A percentile compares a stretch with the other conserved stretches of the same genome.
phyloP scores from a whole-genome alignment of 2,888 invertebrate species.

The Panorpa germanica region DNA sequence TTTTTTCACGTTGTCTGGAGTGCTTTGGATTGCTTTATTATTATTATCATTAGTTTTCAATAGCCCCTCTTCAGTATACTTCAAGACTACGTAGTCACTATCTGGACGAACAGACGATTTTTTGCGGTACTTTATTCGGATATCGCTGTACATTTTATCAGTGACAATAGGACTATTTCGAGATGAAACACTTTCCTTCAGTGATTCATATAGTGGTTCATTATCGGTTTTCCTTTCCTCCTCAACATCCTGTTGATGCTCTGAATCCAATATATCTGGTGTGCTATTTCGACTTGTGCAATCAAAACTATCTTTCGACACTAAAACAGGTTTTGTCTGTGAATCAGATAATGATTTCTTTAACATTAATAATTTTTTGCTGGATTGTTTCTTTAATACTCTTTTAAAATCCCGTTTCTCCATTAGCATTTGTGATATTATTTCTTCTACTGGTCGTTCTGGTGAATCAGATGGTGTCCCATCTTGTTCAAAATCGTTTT shows the following conservation, averaged over 20 bases:
- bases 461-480: slow-evolving; percentile 12
- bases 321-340: too few relatives aligned
- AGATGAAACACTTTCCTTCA: slow-evolving; percentile 24
- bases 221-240: slow-evolving; percentile 2
- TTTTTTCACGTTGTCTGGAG: too few relatives aligned
- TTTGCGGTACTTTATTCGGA: too few relatives aligned
- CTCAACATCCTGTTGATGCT: slow-evolving; percentile 18
- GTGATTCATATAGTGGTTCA: slow-evolving; percentile 23
- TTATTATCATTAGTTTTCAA: slow-evolving; percentile 20
- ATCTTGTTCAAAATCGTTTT: slow-evolving; percentile 19
- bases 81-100: slow-evolving; percentile 23
- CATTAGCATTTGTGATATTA: slow-evolving; percentile 66
- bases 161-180: too few relatives aligned
- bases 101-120: slow-evolving; percentile 19
- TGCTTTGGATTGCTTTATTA: too few relatives aligned
- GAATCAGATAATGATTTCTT: too few relatives aligned
- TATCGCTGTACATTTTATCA: too few relatives aligned
- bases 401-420: slow-evolving; percentile 69
- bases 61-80: slow-evolving; percentile 19
- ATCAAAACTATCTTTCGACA: too few relatives aligned
- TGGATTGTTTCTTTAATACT: slow-evolving; percentile 53
- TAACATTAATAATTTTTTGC: slow-evolving; percentile 22
- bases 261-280: too few relatives aligned
- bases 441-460: slow-evolving; percentile 44
- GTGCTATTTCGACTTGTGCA: too few relatives aligned